Evolutionary conservation across 2,797 vertebrate species (phyloP).

Genomic region (Protosalanx chinensis): DNA sequence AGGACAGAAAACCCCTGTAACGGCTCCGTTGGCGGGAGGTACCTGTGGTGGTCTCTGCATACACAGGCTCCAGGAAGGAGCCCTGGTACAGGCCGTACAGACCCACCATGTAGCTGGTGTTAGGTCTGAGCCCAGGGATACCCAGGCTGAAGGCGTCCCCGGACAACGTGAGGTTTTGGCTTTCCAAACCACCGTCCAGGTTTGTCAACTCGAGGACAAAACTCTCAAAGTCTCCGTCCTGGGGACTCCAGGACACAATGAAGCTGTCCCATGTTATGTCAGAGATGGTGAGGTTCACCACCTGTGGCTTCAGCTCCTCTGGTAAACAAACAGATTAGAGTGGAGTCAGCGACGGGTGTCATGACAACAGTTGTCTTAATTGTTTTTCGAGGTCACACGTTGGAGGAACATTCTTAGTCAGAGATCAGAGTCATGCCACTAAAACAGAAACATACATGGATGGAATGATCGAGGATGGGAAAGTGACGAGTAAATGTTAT

Average conservation of each 20-base stretch:
- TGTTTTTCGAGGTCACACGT: neutral
- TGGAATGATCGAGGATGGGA: constrained; percentile 15
- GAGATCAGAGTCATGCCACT: neutral
- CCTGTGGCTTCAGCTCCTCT: constrained; percentile 78
- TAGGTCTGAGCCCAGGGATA: constrained; percentile 78
- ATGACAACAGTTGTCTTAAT: neutral
- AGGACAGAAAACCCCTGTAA: constrained; percentile 29
- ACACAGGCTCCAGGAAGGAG: constrained; percentile 76
- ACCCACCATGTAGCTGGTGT: constrained; percentile 80
- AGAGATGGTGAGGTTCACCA: constrained; percentile 76
- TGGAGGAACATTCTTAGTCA: neutral
- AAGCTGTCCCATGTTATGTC: constrained; percentile 82
- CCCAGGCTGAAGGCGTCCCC: constrained; percentile 72
- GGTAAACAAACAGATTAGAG: constrained; percentile 75
- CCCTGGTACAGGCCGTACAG: constrained; percentile 80
- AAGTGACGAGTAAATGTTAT: too few relatives aligned
- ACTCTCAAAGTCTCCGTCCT: constrained; percentile 77
- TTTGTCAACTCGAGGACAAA: constrained; percentile 92
- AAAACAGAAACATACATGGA: constrained; percentile 3
- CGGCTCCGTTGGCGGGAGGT: constrained; percentile 52
- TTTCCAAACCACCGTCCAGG: constrained; percentile 67
- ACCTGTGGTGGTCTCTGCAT: constrained; percentile 86
- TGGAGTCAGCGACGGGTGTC: neutral
- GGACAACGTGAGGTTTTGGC: constrained; percentile 77
- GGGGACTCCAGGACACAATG: constrained; percentile 83